Conservation (phyloP, 2,113 vertebrate genomes). For the Cnemophilus loriae region DNA sequence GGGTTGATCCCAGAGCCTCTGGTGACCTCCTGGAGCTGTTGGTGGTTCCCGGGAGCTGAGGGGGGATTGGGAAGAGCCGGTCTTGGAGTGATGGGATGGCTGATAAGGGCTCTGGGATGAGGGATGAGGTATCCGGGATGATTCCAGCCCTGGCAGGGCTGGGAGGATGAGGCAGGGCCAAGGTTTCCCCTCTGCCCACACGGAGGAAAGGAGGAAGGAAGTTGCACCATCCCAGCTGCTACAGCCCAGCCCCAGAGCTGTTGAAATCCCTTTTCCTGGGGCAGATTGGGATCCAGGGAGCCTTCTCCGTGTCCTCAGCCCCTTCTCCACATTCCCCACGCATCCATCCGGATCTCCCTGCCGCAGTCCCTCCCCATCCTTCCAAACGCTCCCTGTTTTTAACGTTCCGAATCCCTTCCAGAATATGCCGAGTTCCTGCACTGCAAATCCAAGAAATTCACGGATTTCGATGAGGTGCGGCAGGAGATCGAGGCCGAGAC, state of each 20-base stretch:
- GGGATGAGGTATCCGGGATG: neutral
- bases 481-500: constrained; percentile 93
- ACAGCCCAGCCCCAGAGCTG: neutral
- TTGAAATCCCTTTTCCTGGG: neutral
- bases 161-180: neutral
- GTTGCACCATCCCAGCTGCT: neutral
- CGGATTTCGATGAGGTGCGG: constrained; percentile 94
- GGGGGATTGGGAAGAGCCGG: neutral
- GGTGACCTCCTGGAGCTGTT: neutral
- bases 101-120: neutral
- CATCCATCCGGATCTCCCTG: rapidly evolving
- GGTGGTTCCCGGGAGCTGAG: neutral
- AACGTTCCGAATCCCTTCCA: neutral
- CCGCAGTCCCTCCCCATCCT: neutral
- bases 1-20: neutral
- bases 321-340: neutral
- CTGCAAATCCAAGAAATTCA: constrained; percentile 95
- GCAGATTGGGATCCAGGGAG: neutral
- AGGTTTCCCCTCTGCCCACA: neutral
- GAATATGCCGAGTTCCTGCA: constrained; percentile 97
- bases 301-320: neutral
- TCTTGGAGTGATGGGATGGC: rapidly evolving
- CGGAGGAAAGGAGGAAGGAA: neutral
- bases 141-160: neutral
- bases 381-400: rapidly evolving